These are phyloP conservation scores for Drosophila engyochracea DNA, from an alignment of 2,888 invertebrate species.

Conservation along the genomic window DNA sequence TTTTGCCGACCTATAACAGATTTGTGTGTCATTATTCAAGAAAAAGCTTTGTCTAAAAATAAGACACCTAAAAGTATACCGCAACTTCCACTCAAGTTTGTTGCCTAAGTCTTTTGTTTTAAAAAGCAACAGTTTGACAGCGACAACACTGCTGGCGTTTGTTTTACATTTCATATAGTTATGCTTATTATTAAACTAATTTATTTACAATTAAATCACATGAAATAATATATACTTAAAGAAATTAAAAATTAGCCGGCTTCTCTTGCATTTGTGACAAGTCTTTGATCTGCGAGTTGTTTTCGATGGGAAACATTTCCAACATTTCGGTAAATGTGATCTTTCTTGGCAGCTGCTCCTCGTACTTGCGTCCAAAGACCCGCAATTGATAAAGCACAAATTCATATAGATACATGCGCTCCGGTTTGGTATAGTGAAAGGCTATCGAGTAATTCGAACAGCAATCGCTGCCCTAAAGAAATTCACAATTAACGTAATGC, in stretches of 20 bases:
- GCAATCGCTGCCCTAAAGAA: conserved; percentile 91
- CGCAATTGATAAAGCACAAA: conserved; percentile 96
- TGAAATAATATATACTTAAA: background rate
- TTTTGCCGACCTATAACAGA: background rate
- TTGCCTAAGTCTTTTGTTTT: conserved; percentile 68
- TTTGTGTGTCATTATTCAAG: background rate
- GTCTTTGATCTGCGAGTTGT: conserved; percentile 55
- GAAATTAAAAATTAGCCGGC: conserved; percentile 66
- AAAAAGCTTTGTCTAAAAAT: background rate
- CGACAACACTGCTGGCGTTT: background rate
- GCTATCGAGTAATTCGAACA: conserved; percentile 97
- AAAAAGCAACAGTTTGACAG: background rate
- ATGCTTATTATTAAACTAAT: background rate
- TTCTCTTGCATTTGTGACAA: conserved; percentile 53
- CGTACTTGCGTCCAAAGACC: conserved; percentile 87
- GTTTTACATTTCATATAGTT: background rate
- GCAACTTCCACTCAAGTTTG: conserved; percentile 38
- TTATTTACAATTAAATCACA: conserved; percentile 36
- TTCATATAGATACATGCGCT: conserved; percentile 97
- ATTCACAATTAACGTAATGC: background rate
- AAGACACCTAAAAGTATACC: conserved; percentile 44
- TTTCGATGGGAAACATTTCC: conserved; percentile 62
- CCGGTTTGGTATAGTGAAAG: conserved; percentile 96
- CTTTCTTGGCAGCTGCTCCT: conserved; percentile 38
- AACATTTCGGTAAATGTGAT: conserved; percentile 47